A percentile compares a stretch with the other conserved stretches of the same genome.
phyloP scores from a whole-genome alignment of 2,113 vertebrate species.

The Alligator mississippiensis region DNA sequence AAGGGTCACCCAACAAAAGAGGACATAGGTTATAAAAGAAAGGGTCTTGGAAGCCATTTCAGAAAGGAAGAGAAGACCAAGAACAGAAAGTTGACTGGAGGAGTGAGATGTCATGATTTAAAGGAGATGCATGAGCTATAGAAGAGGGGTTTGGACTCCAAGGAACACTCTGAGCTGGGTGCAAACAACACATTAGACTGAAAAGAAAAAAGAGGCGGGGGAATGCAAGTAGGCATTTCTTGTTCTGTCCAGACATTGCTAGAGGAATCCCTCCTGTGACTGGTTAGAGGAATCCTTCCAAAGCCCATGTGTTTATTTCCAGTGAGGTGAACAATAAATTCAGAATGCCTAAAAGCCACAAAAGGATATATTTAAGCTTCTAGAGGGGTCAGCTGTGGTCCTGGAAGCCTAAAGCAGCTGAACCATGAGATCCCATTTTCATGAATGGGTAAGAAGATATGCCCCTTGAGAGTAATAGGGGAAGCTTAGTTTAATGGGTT shows the following conservation, averaged over 20 bases:
- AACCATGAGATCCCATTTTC: too few species aligned
- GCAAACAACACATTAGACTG: not conserved
- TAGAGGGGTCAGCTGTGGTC: not conserved
- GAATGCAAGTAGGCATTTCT: not conserved
- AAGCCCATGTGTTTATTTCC: not conserved
- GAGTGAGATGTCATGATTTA: not conserved
- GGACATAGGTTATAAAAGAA: not conserved
- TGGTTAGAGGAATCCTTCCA: not conserved
- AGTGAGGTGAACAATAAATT: not conserved
- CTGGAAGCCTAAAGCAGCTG: not conserved
- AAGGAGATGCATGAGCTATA: not conserved
- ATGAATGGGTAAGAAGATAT: too few species aligned
- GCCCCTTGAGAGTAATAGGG: too few species aligned
- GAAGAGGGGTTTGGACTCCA: not conserved
- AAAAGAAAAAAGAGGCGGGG: not conserved
- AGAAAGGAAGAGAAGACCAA: not conserved
- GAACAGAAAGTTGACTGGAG: not conserved
- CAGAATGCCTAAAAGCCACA: not conserved
- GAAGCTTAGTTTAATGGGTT: too few species aligned
- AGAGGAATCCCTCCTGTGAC: not conserved
- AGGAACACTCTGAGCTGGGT: not conserved
- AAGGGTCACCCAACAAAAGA: not conserved
- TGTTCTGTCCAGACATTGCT: not conserved
- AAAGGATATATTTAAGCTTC: not conserved
- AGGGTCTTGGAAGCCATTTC: not conserved